phyloP scores from a whole-genome alignment of 2,888 invertebrate genomes.

The Nesidiocoris tenuis region DNA sequence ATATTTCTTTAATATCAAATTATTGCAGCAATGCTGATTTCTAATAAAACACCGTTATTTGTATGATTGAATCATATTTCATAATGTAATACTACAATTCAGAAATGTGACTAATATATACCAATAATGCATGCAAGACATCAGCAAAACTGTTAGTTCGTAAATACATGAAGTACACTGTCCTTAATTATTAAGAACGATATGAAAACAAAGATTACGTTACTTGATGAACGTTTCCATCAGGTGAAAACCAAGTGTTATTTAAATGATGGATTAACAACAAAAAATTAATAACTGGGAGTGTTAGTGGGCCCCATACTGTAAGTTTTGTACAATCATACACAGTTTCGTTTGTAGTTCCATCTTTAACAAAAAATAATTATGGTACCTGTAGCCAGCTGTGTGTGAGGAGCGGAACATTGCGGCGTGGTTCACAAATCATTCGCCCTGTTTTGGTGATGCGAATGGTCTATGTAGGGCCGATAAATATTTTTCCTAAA shows the following conservation, averaged over 20 bases:
- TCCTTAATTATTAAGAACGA: constrained; percentile 51
- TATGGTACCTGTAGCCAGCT: constrained; percentile 14
- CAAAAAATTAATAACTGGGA: constrained; percentile 50
- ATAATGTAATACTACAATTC: constrained; percentile 51
- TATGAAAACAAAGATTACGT: constrained; percentile 49
- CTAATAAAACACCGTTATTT: constrained; percentile 47
- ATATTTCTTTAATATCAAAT: constrained; percentile 43
- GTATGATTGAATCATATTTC: constrained; percentile 51
- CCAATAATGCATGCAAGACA: constrained; percentile 52
- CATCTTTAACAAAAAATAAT: constrained; percentile 5
- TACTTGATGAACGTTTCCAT: constrained; percentile 44
- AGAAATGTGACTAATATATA: constrained; percentile 52
- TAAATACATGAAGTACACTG: constrained; percentile 51
- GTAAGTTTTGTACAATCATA: constrained; percentile 31
- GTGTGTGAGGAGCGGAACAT: constrained; percentile 37
- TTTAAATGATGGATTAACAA: constrained; percentile 49
- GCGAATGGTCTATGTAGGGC: constrained; percentile 85
- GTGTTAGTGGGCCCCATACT: constrained; percentile 50
- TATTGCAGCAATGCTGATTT: constrained; percentile 46
- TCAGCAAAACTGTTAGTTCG: constrained; percentile 51
- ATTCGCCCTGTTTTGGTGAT: constrained; percentile 61
- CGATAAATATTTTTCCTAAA: constrained; percentile 70
- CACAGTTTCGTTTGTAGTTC: constrained; percentile 18
- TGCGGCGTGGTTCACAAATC: constrained; percentile 47
- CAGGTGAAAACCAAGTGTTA: constrained; percentile 47